Base-by-base conservation (phyloP, 2,797 vertebrate species). In the Acrocephalus scirpaceus region DNA sequence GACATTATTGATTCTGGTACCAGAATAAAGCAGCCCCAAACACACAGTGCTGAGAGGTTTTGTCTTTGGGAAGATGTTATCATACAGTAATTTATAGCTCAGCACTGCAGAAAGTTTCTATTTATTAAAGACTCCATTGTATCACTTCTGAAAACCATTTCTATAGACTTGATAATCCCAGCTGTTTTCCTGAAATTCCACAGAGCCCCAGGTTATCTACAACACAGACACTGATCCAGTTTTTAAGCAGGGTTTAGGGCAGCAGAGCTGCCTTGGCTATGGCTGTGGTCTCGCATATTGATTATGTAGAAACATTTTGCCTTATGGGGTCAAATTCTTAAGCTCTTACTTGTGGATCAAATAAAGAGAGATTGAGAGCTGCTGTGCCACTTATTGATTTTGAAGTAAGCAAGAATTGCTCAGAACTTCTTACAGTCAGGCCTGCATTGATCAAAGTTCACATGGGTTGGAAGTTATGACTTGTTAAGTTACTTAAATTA, bases 1-100 rank as follows among this genome's bases (percentile, higher is more conserved):
- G 73, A 50, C 32, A 9, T 36, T 56, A 83, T 36, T 77, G 86
- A 65, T 75, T 86, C 45, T 70, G 61, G 34, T 69, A 66, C 51
- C 61, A 60, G 70, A 66, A 78, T 56, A 93, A 93, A 90, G 71
- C 86, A 96, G 85, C 72, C 90, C 53, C 58, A 47, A 60, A 26
- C 19, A 19, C 61, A n/a, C 23, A 60, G 85, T 57, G 91, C 71
- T 69, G 87, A 67, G 75, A 78, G 57, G 45, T 73, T 72, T 75
- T 94, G 91, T 97, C 93, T 96, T 88, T 80, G 57, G 73, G 56
- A 93, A 91, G 86, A 48, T 40, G 12, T 66, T 81, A 57, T 81
- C 82, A 77, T 20, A 40, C 53, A 77, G 80, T 61, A 88, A 95
- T 86, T 95, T 66, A 67, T 38, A 86, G 80, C 58, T 87, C 36